Base-by-base conservation (phyloP, 2,888 invertebrate species). In the Noctua janthina region DNA sequence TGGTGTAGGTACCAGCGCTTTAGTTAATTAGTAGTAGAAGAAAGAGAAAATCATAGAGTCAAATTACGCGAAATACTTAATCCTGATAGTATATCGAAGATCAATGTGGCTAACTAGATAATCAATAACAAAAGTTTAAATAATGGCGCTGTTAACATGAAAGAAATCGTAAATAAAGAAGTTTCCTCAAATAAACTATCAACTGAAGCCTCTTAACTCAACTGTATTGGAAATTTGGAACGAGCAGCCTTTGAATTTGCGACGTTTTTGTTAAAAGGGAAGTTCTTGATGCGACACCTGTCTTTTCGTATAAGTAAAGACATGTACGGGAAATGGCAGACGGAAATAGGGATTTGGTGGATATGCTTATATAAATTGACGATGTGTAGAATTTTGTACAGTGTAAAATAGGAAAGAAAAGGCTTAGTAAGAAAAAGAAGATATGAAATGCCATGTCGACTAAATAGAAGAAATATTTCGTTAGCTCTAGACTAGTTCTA, bases 161-260 rank as follows among this genome's bases (percentile, higher is more conserved):
- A 81, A 83, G 8, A 69, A 76, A 75, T 43, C 23, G 64, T 85
- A 81, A 85, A 87, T 59, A 85, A 43, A 68, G 74, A 82, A 85
- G 39, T 76, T 78, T 62, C 39, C 46, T n/a, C 39, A 54, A 83
- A 81, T 79, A 85, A 81, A 87, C 76, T 78, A 83, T 62, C 13
- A 51, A 71, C 46, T 81, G 70, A 78, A 81, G 76, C 29, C 35
- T 62, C 66, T 77, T 76, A 76, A 77, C 76, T 86, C 72, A 77
- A 78, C 75, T 71, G 49, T 66, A 70, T 80, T 73, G 68, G 39
- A 39, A 39, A 39, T 39, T 39, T 39, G 39, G 54, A 76, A 71
- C 59, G 66, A 68, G 29, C 67, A 56, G 20, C 13, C 39, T 59
- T 76, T 71, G 74, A 85, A 75, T 76, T 83, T 68, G 39, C 46